phyloP scores from a whole-genome alignment of 2,888 invertebrate genomes.

The Ochropleura plecta region DNA sequence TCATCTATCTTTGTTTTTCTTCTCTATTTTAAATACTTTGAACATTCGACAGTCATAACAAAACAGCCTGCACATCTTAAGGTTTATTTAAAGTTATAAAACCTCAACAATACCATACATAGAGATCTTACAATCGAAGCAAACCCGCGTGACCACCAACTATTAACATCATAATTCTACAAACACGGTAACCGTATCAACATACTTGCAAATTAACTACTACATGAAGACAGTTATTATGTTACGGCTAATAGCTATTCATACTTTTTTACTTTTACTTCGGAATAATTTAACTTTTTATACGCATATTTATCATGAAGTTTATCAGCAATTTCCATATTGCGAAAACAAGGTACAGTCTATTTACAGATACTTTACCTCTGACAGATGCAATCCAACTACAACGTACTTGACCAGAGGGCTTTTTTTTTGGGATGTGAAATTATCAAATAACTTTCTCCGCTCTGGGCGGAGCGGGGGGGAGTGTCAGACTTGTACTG shows the following conservation, averaged over 20 bases:
- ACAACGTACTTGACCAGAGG: no score
- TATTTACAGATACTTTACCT: background rate
- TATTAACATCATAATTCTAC: slow-evolving; percentile 42
- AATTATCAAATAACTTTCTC: no score
- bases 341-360: slow-evolving; percentile 43
- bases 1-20: no score
- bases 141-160: slow-evolving; percentile 37
- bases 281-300: slow-evolving; percentile 57
- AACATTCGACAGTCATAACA: no score
- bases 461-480: no score
- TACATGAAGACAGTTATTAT: slow-evolving; percentile 50
- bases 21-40: no score
- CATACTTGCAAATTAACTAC: slow-evolving; percentile 47
- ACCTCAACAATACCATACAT: slow-evolving; percentile 2
- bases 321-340: slow-evolving; percentile 55
- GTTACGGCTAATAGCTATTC: slow-evolving; percentile 49
- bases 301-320: slow-evolving; percentile 50
- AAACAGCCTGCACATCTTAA: no score
- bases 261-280: slow-evolving; percentile 50
- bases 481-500: no score
- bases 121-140: slow-evolving; percentile 14
- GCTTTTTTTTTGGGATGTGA: no score
- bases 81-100: no score
- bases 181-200: slow-evolving; percentile 35
- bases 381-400: background rate